A percentile compares a stretch with the other conserved stretches of the same genome.
Evolutionary conservation across 2,888 invertebrate genomes (phyloP).

Genomic region (Neelides folsomi): DNA sequence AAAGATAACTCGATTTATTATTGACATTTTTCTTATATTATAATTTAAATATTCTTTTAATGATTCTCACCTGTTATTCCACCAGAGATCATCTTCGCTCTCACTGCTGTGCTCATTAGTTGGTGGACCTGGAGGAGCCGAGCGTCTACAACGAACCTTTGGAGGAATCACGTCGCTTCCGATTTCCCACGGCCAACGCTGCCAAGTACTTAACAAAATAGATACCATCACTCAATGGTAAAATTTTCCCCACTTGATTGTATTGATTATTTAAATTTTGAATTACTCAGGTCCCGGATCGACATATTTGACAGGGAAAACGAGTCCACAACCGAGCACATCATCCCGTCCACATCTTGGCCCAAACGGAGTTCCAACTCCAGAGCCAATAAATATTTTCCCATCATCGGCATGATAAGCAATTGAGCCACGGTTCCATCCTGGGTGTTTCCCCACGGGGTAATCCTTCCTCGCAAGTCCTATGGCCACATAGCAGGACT

Average conservation of each 20-base stretch:
- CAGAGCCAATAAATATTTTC: conserved; percentile 39
- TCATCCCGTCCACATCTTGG: conserved; percentile 44
- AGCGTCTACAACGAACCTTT: conserved; percentile 17
- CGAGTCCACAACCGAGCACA: conserved; percentile 45
- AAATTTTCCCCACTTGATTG: conserved; percentile 26
- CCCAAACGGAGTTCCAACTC: conserved; percentile 43
- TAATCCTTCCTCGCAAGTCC: conserved; percentile 44
- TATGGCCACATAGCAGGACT: conserved; percentile 45
- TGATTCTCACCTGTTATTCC: conserved; percentile 34
- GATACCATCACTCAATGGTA: too few relatives aligned
- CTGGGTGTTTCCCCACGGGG: conserved; percentile 43
- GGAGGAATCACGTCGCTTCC: conserved; percentile 30
- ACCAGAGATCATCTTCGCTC: conserved; percentile 39
- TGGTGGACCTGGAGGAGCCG: conserved; percentile 25
- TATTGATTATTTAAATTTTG: conserved; percentile 35
- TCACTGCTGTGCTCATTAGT: conserved; percentile 30
- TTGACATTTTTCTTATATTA: background rate
- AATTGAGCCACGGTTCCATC: conserved; percentile 46
- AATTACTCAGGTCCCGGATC: conserved; percentile 32
- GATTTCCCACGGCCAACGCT: conserved; percentile 30
- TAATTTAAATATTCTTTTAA: conserved; percentile 3
- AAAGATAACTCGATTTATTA: too few relatives aligned
- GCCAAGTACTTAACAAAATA: conserved; percentile 1
- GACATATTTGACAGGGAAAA: conserved; percentile 39
- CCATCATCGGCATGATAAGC: conserved; percentile 47